phyloP scores from a whole-genome alignment of 30 jellyfish, hydroid and myxozoan species.

The Morbakka virulenta region DNA sequence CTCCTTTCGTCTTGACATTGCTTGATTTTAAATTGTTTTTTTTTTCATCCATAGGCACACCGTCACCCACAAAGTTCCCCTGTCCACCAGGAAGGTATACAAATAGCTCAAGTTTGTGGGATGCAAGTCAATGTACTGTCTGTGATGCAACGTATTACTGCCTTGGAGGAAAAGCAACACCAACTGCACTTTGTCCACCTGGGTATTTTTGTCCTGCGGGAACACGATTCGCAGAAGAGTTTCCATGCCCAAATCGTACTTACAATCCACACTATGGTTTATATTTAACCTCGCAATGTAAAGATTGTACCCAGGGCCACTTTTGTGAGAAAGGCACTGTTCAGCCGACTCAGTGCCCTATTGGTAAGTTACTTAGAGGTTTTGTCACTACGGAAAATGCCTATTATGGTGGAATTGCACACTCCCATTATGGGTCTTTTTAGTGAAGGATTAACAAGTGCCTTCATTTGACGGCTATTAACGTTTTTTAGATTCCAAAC shows the following conservation, averaged over 20 bases:
- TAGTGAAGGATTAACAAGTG: no score
- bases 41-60: conserved; percentile 54
- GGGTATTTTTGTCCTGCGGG: conserved; percentile 82
- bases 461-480: no score
- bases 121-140: conserved; percentile 82
- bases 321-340: conserved; percentile 98
- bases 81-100: conserved; percentile 99
- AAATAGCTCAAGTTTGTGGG: conserved; percentile 58
- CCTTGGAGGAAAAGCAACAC: conserved; percentile 94
- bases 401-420: no score
- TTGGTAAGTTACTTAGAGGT: conserved; percentile 49
- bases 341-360: conserved; percentile 79
- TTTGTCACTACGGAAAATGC: no score
- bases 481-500: no score
- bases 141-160: conserved; percentile 84
- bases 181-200: conserved; percentile 86
- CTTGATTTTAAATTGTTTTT: not conserved
- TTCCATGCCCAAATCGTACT: conserved; percentile 89
- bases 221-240: conserved; percentile 87
- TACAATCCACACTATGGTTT: conserved; percentile 76
- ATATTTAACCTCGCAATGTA: conserved; percentile 51
- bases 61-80: conserved; percentile 87
- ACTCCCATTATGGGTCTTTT: no score
- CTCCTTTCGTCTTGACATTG: no score
- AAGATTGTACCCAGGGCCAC: conserved; percentile 81